Evolutionary conservation across 92 coral and sea anemone species (phyloP), one percentile per base, ranked within the genome.

Genomic region (Pocillopora meandrina): DNA sequence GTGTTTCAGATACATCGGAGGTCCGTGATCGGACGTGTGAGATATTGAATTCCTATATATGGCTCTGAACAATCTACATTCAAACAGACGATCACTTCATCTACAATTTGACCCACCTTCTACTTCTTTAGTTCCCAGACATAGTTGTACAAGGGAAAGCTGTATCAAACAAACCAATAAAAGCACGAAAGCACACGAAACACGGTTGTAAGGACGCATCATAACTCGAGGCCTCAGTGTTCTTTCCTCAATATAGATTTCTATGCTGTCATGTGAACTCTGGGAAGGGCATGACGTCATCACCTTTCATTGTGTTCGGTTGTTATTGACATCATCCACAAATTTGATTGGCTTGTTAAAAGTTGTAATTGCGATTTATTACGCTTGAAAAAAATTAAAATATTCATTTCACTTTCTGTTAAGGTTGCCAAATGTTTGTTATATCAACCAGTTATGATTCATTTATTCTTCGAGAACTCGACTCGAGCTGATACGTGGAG

Each of bases 251-350:
- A 31, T 0, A 52, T 0, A 33, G 52, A 15, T 69, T 69, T 59
- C 66, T 36, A 34, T 16, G 2, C 52, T 5, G 12, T 1, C 8
- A 15, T 1, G 9, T 31, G 56, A 55, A 10, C 18, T 31, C 23
- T 80, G 84, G 84, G 84, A 67, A 56, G 75, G 64, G 23, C 2
- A 68, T 80, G 75, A 80, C 84, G 84, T 80, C 84, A 80, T 74
- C 3, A 76, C 5, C 20, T 34, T 21, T 10, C 15, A 12, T 5
- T 20, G 69, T 23, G 62, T 2, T 59, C 18, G 62, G 62, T 59
- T 59, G 3, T 16, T 2, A 2, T 59, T 59, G 62, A 59, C 18
- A 59, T 2, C 18, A 59, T 59, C 62, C 16, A 5, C 8, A 59
- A 59, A 2, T 59, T 12, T 59, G 18, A 12, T 59, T 59, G 62